Conservation (phyloP, 1,140 invertebrate species). For the Nylanderia fulva region DNA sequence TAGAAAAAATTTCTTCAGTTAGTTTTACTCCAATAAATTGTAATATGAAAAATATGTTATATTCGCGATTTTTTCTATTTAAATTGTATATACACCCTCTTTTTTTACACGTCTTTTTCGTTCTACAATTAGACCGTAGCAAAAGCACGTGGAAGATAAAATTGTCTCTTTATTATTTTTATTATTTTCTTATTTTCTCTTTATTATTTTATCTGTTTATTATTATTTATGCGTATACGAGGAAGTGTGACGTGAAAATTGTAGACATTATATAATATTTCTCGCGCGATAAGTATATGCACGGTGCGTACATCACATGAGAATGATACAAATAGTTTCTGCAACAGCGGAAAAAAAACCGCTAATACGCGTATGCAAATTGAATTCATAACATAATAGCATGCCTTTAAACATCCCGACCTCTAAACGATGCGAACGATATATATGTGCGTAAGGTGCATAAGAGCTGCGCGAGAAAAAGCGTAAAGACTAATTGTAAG, state of each 20-base stretch:
- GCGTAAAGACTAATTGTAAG: constrained; percentile 20
- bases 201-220: too few relatives aligned
- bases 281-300: neutral
- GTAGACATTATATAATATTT: constrained; percentile 10
- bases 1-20: too few relatives aligned
- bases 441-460: neutral
- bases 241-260: neutral
- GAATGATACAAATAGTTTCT: neutral
- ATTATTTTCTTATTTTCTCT: too few relatives aligned
- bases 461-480: constrained; percentile 5
- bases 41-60: neutral
- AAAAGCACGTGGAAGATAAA: neutral
- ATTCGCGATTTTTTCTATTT: neutral
- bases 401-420: constrained; percentile 5
- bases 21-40: neutral
- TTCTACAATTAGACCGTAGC: neutral
- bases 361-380: constrained; percentile 4
- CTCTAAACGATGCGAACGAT: constrained; percentile 20
- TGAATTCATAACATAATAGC: constrained; percentile 24
- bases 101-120: neutral
- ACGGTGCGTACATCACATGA: neutral
- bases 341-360: neutral
- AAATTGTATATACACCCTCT: neutral
- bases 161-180: too few relatives aligned
- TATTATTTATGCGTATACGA: neutral